Percentiles rank a stretch among this genome's conserved stretches.
Evolutionary conservation across 2,888 invertebrate species (phyloP).

Genomic region (Zygogramma bicolorata): DNA sequence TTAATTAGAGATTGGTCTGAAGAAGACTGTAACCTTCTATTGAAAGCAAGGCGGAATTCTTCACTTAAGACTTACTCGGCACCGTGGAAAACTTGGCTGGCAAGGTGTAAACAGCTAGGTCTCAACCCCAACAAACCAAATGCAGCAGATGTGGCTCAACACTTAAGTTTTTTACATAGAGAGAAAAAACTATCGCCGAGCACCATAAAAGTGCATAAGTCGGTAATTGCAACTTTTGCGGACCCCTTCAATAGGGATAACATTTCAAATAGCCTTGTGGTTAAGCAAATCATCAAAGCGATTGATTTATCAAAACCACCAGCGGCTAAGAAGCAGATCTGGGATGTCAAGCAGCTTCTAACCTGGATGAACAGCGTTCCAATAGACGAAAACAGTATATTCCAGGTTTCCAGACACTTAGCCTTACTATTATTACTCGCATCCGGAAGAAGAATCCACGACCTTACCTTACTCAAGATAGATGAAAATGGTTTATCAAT

Average conservation of each 20-base stretch:
- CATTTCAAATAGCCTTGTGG: too few species aligned
- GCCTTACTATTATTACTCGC: slow-evolving; percentile 33
- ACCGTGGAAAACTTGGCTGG: slow-evolving; percentile 30
- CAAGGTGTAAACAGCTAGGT: slow-evolving; percentile 11
- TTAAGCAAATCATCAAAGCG: too few species aligned
- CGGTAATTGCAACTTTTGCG: too few species aligned
- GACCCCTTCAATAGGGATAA: too few species aligned
- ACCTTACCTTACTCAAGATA: slow-evolving; percentile 34
- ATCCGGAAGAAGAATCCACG: slow-evolving; percentile 34
- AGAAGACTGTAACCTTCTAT: slow-evolving; percentile 30
- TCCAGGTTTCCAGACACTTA: slow-evolving; percentile 33
- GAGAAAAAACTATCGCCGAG: slow-evolving; percentile 38
- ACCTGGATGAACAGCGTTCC: slow-evolving; percentile 20
- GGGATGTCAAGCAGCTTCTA: slow-evolving; percentile 24
- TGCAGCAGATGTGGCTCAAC: slow-evolving; percentile 23
- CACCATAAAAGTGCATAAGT: slow-evolving; percentile 42
- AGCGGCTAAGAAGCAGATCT: slow-evolving; percentile 20
- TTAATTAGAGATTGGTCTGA: slow-evolving; percentile 38
- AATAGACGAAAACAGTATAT: slow-evolving; percentile 18
- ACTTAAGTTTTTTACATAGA: slow-evolving; percentile 37
- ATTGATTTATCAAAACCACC: too few species aligned
- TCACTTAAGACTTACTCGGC: too few species aligned
- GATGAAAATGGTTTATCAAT: slow-evolving; percentile 19
- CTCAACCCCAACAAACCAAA: too few species aligned
- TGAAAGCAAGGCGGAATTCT: slow-evolving; percentile 34